Evolutionary conservation across 2,888 invertebrate species (phyloP).

Genomic region (Eupithecia insigniata): DNA sequence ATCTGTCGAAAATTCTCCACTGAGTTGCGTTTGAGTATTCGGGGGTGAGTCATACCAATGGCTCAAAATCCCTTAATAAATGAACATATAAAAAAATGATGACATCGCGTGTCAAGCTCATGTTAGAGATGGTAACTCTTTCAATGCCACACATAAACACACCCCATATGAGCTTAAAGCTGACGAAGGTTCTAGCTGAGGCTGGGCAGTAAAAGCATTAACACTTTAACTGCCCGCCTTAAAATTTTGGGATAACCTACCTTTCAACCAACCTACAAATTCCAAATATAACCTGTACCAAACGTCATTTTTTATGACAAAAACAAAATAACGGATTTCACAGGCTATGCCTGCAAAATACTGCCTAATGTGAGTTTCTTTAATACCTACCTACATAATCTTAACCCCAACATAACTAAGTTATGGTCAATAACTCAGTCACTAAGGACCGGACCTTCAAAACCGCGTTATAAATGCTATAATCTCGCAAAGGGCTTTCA

Average conservation of each 20-base stretch:
- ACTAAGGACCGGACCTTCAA: conserved; percentile 11
- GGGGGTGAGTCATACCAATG: too few relatives aligned
- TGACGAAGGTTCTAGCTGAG: not conserved
- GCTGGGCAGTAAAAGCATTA: too few relatives aligned
- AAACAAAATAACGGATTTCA: not conserved
- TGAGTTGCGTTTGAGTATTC: too few relatives aligned
- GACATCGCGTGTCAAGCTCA: not conserved
- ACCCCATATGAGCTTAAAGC: not conserved
- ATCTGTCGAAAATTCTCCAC: too few relatives aligned
- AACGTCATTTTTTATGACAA: not conserved
- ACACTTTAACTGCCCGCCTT: not conserved
- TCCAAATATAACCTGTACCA: not conserved
- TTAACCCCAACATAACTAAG: conserved; percentile 24
- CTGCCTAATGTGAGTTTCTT: not conserved
- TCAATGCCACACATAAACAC: not conserved
- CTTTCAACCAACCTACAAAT: not conserved
- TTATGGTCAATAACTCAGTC: conserved; percentile 28
- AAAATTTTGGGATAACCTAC: not conserved
- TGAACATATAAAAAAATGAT: too few relatives aligned
- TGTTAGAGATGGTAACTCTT: not conserved
- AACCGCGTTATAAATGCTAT: conserved; percentile 29
- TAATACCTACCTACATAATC: conserved; percentile 19
- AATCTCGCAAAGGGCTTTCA: conserved; percentile 26
- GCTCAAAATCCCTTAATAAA: too few relatives aligned
- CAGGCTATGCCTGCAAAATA: not conserved